phyloP scores from a whole-genome alignment of 2,113 vertebrate genomes.

The Tragelaphus buxtoni region DNA sequence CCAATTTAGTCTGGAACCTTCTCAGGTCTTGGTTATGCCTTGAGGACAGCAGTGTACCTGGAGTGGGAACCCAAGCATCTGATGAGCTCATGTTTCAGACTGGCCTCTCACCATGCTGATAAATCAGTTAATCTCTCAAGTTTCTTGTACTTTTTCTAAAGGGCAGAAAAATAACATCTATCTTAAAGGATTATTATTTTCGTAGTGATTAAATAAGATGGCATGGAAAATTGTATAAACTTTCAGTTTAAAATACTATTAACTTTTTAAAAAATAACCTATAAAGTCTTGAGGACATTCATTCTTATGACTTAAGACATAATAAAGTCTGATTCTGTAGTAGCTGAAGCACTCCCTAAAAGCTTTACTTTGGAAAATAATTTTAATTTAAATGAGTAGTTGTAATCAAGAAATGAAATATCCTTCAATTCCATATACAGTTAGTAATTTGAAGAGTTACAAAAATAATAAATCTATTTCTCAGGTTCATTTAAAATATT shows the following conservation, averaged over 20 bases:
- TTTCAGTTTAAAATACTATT: neutral
- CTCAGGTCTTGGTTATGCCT: neutral
- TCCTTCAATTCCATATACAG: neutral
- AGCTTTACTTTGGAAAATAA: neutral
- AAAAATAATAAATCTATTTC: neutral
- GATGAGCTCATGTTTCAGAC: neutral
- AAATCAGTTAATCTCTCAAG: neutral
- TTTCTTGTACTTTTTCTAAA: neutral
- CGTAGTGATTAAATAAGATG: neutral
- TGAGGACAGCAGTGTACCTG: neutral
- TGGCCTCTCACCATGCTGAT: neutral
- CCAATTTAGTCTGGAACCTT: neutral
- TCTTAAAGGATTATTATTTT: neutral
- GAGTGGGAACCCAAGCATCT: neutral
- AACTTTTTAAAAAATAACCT: neutral
- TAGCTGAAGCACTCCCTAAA: neutral
- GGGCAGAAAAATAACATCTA: neutral
- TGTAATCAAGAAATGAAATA: constrained; percentile 48
- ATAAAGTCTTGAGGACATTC: neutral
- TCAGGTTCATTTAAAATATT: neutral
- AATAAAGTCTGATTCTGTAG: neutral
- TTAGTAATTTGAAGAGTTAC: neutral
- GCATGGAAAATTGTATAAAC: neutral
- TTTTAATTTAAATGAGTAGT: neutral
- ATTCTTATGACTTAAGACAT: neutral